These are phyloP conservation scores for Rhinichthys klamathensis DNA, from an alignment of 2,113 vertebrate genomes.

Conservation along the genomic window DNA sequence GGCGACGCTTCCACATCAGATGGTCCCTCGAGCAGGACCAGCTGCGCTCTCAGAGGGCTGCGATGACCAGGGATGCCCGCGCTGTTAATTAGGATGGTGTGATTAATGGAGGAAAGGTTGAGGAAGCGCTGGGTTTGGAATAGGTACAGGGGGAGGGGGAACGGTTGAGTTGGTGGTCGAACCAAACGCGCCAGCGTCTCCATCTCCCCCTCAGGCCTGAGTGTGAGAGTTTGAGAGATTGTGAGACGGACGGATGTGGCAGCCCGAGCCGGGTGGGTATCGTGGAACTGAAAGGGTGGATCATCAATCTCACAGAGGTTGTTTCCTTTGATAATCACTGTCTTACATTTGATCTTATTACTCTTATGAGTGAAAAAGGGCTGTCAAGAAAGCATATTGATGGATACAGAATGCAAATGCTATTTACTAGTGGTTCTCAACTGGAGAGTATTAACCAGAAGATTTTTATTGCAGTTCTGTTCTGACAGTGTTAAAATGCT, in stretches of 20 bases:
- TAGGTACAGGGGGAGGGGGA: slow-evolving; percentile 46
- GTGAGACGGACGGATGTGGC: slow-evolving; percentile 49
- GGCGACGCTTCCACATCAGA: slow-evolving; percentile 61
- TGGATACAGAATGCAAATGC: background rate
- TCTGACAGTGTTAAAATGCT: background rate
- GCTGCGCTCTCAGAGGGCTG: slow-evolving; percentile 74
- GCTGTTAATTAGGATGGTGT: slow-evolving; percentile 97
- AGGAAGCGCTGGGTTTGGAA: slow-evolving; percentile 63
- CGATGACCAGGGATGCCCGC: slow-evolving; percentile 84
- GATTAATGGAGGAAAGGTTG: slow-evolving; percentile 89
- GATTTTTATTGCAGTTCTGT: background rate
- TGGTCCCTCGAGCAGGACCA: slow-evolving; percentile 72
- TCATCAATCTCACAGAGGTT: slow-evolving; percentile 34
- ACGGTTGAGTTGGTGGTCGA: background rate
- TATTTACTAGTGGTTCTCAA: background rate
- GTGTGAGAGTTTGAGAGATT: slow-evolving; percentile 49
- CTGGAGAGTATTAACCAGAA: background rate
- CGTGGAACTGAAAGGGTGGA: slow-evolving; percentile 34
- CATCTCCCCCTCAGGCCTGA: slow-evolving; percentile 15
- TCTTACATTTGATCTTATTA: background rate
- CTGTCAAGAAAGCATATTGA: slow-evolving; percentile 15
- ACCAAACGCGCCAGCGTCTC: background rate
- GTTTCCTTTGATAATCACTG: slow-evolving; percentile 8
- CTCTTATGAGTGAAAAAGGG: background rate
- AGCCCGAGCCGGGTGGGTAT: slow-evolving; percentile 19